phyloP scores from a whole-genome alignment of 1,140 invertebrate species.

The Aricia agestis region DNA sequence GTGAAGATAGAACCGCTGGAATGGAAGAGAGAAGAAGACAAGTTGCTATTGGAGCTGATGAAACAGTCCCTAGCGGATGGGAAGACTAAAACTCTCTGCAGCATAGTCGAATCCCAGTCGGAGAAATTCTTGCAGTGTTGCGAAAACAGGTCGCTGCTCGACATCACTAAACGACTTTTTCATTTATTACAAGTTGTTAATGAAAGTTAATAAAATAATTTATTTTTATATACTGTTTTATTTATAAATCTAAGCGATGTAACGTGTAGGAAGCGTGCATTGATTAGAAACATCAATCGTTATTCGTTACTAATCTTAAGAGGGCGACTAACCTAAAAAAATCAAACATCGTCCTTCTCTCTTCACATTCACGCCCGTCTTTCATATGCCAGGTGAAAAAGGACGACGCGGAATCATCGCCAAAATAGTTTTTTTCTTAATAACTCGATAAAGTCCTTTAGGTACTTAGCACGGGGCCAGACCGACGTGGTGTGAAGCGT shows the following conservation, averaged over 20 bases:
- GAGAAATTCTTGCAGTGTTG: conserved; percentile 38
- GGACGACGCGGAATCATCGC: too few species aligned
- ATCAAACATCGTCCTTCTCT: too few species aligned
- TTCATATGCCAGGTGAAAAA: too few species aligned
- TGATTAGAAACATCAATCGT: too few species aligned
- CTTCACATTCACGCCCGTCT: too few species aligned
- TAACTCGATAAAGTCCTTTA: too few species aligned
- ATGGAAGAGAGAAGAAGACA: conserved; percentile 64
- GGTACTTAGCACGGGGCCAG: too few species aligned
- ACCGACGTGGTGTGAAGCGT: too few species aligned
- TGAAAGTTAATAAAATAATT: background rate
- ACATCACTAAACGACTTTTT: conserved; percentile 38
- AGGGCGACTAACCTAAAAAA: too few species aligned
- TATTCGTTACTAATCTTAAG: too few species aligned
- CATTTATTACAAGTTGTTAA: conserved; percentile 6
- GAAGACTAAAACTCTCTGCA: conserved; percentile 48
- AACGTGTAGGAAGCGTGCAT: background rate
- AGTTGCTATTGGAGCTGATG: conserved; percentile 53
- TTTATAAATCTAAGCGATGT: conserved; percentile 7
- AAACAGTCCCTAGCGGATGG: conserved; percentile 40
- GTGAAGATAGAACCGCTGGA: conserved; percentile 40
- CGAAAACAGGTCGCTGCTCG: conserved; percentile 38
- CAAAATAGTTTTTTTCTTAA: too few species aligned
- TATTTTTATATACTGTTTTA: background rate
- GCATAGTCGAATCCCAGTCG: conserved; percentile 51